A percentile compares a stretch with the other conserved stretches of the same genome.
Evolutionary conservation across 2,888 invertebrate genomes (phyloP).

Genomic region (Helleia helle): DNA sequence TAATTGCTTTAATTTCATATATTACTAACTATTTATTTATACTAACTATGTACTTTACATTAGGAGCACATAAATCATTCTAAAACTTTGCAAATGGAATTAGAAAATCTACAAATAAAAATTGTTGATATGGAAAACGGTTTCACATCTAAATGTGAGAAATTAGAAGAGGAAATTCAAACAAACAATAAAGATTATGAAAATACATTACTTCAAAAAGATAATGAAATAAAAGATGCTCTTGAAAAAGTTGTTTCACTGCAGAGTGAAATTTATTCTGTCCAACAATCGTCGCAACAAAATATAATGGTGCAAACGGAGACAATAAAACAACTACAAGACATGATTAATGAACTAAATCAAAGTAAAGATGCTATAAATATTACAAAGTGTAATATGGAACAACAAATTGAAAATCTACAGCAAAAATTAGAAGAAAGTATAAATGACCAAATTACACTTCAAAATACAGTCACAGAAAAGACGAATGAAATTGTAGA

Average conservation of each 20-base stretch:
- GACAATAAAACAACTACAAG: slow-evolving; percentile 29
- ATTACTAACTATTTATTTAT: no score
- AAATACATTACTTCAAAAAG: slow-evolving; percentile 32
- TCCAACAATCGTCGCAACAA: slow-evolving; percentile 24
- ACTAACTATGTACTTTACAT: slow-evolving; percentile 24
- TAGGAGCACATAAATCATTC: slow-evolving; percentile 40
- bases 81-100: slow-evolving; percentile 38
- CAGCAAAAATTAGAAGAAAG: slow-evolving; percentile 23
- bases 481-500: neutral
- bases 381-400: slow-evolving; percentile 20
- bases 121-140: slow-evolving; percentile 31
- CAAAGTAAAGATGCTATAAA: slow-evolving; percentile 24
- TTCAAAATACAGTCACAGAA: neutral
- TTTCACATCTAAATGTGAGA: slow-evolving; percentile 26
- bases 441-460: slow-evolving; percentile 20
- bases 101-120: slow-evolving; percentile 38
- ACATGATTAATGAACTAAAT: slow-evolving; percentile 28
- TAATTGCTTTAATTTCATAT: neutral
- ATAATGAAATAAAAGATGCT: slow-evolving; percentile 36
- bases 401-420: slow-evolving; percentile 25
- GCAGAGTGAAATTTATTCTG: slow-evolving; percentile 30
- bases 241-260: slow-evolving; percentile 30
- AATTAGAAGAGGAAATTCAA: slow-evolving; percentile 32
- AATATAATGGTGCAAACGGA: slow-evolving; percentile 25
- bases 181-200: slow-evolving; percentile 34